phyloP scores from a whole-genome alignment of 2,888 invertebrate genomes.

The Panzeria rudis region DNA sequence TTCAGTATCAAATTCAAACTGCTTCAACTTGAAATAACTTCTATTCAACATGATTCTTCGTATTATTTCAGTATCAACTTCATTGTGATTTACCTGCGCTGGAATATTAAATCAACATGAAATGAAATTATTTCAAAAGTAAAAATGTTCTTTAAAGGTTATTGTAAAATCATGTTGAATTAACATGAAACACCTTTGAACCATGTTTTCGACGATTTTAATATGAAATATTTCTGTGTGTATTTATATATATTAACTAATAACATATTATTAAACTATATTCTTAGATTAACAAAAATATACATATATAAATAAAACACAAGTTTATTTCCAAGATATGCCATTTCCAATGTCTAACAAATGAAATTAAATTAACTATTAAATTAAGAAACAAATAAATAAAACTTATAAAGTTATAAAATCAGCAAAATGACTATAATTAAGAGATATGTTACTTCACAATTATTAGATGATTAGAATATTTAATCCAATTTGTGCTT shows the following conservation, averaged over 20 bases:
- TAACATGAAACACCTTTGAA: too few species aligned
- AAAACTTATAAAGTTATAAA: conserved; percentile 41
- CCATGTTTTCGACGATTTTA: too few species aligned
- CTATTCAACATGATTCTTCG: too few species aligned
- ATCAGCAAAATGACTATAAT: background rate
- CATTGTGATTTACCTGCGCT: too few species aligned
- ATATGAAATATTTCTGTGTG: too few species aligned
- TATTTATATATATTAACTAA: background rate
- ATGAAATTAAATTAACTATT: conserved; percentile 25
- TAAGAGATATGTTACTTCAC: conserved; percentile 33
- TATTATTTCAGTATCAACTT: too few species aligned
- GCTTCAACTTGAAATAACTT: too few species aligned
- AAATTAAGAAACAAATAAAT: conserved; percentile 12
- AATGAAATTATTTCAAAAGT: too few species aligned
- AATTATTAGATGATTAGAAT: conserved; percentile 20
- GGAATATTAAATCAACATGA: too few species aligned
- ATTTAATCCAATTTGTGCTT: background rate
- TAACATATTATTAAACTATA: background rate
- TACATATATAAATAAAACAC: background rate
- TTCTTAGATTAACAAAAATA: conserved; percentile 9
- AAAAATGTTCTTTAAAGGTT: too few species aligned
- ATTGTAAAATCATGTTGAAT: too few species aligned
- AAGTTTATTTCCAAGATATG: conserved; percentile 35
- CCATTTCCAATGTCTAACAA: conserved; percentile 48
- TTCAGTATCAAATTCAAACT: too few species aligned